Conservation (phyloP, 2,888 invertebrate genomes). For the Amiota minor region DNA sequence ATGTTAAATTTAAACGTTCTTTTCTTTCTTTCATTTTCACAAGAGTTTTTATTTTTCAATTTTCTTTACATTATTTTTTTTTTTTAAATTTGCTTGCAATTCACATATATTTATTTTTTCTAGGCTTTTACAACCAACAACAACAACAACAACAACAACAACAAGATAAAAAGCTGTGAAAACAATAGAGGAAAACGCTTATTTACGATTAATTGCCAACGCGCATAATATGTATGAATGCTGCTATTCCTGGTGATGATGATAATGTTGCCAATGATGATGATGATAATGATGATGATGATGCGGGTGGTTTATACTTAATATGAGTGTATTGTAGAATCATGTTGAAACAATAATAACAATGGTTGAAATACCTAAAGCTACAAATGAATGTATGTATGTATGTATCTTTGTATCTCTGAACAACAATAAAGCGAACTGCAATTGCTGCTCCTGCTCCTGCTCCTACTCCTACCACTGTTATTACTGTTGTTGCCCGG, state of each 20-base stretch:
- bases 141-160: constrained; percentile 32
- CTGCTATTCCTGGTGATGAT: too few relatives aligned
- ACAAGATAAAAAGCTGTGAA: constrained; percentile 16
- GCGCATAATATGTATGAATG: constrained; percentile 46
- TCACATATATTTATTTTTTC: not conserved
- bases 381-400: not conserved
- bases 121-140: constrained; percentile 28
- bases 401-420: constrained; percentile 8
- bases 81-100: constrained; percentile 7
- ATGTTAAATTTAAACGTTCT: constrained; percentile 10
- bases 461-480: constrained; percentile 12
- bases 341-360: constrained; percentile 45
- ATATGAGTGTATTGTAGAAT: constrained; percentile 16
- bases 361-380: not conserved
- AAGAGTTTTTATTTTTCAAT: not conserved
- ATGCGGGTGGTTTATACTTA: constrained; percentile 35
- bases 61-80: constrained; percentile 13
- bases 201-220: constrained; percentile 70
- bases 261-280: too few relatives aligned
- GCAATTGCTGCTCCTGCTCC: constrained; percentile 29
- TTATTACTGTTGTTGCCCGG: constrained; percentile 4
- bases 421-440: constrained; percentile 35
- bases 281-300: too few relatives aligned
- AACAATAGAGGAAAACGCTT: constrained; percentile 48
- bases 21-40: not conserved